These are phyloP conservation scores for Drosophila bocqueti DNA, from an alignment of 1,140 invertebrate genomes.

Conservation along the genomic window DNA sequence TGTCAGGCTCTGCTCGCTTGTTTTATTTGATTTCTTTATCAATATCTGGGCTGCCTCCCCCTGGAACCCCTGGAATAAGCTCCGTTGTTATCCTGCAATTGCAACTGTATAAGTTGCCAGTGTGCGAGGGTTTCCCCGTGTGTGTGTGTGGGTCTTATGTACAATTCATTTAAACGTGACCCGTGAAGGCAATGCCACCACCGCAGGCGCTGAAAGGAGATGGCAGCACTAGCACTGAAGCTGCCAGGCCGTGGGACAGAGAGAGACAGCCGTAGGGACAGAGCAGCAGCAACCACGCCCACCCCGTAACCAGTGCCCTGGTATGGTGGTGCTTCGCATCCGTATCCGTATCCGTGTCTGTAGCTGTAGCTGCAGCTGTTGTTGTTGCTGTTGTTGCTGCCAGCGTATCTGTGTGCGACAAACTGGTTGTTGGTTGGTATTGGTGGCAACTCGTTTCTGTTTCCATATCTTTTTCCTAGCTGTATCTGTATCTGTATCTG, in stretches of 20 bases:
- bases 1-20: slow-evolving; percentile 32
- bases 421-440: slow-evolving; percentile 55
- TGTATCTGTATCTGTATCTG: slow-evolving; percentile 49
- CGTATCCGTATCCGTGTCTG: slow-evolving; percentile 36
- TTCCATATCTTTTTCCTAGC: slow-evolving; percentile 28
- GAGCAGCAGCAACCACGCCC: slow-evolving; percentile 37
- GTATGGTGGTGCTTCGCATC: slow-evolving; percentile 70
- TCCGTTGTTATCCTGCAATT: slow-evolving; percentile 47
- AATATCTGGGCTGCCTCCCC: slow-evolving; percentile 67
- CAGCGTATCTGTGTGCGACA: slow-evolving; percentile 37
- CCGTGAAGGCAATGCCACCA: slow-evolving; percentile 58
- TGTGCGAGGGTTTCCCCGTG: neutral
- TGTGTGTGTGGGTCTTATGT: slow-evolving; percentile 63
- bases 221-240: neutral
- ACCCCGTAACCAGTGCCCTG: slow-evolving; percentile 31
- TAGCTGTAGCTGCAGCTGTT: neutral
- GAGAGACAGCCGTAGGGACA: slow-evolving; percentile 32
- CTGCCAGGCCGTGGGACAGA: slow-evolving; percentile 8
- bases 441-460: slow-evolving; percentile 69
- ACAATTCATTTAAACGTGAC: slow-evolving; percentile 79
- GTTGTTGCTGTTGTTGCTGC: neutral
- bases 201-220: slow-evolving; percentile 49
- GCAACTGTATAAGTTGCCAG: slow-evolving; percentile 59
- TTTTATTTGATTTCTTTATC: slow-evolving; percentile 82
- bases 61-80: slow-evolving; percentile 13